Evolutionary conservation across 2,888 invertebrate species (phyloP), one percentile per base, ranked within the genome.

Genomic region (Acrocyrtus sp.): DNA sequence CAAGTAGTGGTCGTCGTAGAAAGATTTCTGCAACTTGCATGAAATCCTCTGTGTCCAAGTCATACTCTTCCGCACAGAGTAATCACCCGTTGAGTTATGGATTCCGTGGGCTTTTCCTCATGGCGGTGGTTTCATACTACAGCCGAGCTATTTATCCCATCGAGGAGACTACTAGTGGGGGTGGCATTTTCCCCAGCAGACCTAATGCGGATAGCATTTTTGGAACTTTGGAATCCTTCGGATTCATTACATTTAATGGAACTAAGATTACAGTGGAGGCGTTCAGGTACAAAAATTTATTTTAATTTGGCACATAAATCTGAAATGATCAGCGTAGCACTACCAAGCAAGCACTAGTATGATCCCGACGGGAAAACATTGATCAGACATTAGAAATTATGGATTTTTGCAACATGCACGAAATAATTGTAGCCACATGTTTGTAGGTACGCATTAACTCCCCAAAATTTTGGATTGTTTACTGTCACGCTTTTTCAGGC

Each of bases 41-140:
- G 63, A 63, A 63, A 47, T 63, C 63, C 3, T 60, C 48, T 8
- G 53, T 54, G 29, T 54, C 54, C 26, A 63, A 63, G 22, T 63
- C 63, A 17, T 62, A 62, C 22, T 63, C 63, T 1, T 27, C 48
- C 21, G 17, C 41, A n/a, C 3, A 26, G 2, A 51, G 24, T 15
- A 62, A 62, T 29, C 6, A 63, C 45, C 63, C 54, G 29, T n/a
- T 63, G n/a, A 54, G 63, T 47, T 63, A 63, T 45, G 63, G 63
- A 27, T 63, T 63, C 29, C 63, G 63, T 19, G 63, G 63, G 8
- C 54, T 63, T 29, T 63, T 63, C 45, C 54, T 63, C 43, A 63
- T 63, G 63, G 63, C 63, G 22, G 54, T 63, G 27, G 54, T 63
- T 29, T 63, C 63, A 1, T 63, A 63, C 54, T 63, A 63, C 63